Base-by-base conservation (phyloP, 2,113 vertebrate genomes). In the Eulemur rufifrons region DNA sequence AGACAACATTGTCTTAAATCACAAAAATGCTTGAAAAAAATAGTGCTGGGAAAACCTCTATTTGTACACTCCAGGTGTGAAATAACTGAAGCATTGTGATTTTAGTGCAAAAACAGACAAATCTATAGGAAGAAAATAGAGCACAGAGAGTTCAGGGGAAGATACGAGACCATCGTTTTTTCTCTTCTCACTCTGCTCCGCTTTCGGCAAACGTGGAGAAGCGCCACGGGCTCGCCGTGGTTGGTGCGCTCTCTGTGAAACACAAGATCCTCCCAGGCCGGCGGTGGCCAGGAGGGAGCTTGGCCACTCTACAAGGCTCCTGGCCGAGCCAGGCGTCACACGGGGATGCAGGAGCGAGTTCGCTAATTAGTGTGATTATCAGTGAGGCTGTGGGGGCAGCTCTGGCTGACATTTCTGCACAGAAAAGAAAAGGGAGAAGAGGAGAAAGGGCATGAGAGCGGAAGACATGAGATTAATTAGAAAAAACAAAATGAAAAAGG, bases 171-270 rank as follows among this genome's bases (percentile, higher is more conserved):
- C 29, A 0, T 37, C 13, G 1, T 42, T 37, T 45, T 77, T 54
- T 39, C 93, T 81, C 76, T 82, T 17, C 87, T 66, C 54, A 29
- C 23, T 50, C 63, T 7, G 34, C 29, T 77, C 21, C 29, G 23
- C 29, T 66, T 63, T n/a, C 82, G 78, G 93, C 73, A 64, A 23
- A 25, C 52, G 32, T 37, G 27, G 39, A 68, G 39, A 20, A n/a
- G 23, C 0, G 0, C 42, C n/a, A 1, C 0, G 1, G 12, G 77
- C 50, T 37, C 56, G 71, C 77, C 2, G 23, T 50, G 15, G 34
- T 3, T 37, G 71, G 89, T 82, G 0, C 2, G 2, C 52, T 14
- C 52, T 86, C 20, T 7, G 37, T 0, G 2, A 64, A 32, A 42
- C 6, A 23, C 25, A 4, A 54, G 56, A 3, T 21, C 68, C 74